Percentiles rank a stretch among this genome's conserved stretches.
Conservation (phyloP, 2,113 vertebrate species). For the Xenopus tropicalis region UCB_Xtro_10.0 CM004449.2:114236501-114237000, state of each 20-base stretch:
- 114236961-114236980: background rate
- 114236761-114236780: background rate
- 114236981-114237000: constrained; percentile 52
- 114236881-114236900: background rate
- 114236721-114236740: constrained; percentile 8
- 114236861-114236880: constrained; percentile 12
- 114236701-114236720: background rate
- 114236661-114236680: background rate
- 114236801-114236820: constrained; percentile 3
- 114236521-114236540: background rate
- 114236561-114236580: background rate
- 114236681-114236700: background rate
- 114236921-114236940: background rate
- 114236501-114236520: background rate
- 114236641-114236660: no score
- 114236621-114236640: background rate
- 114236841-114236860: constrained; percentile 45
- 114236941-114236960: background rate
- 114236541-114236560: background rate
- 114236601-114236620: background rate
- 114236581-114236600: background rate
- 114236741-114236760: background rate
- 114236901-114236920: background rate
- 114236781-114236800: background rate
- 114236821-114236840: constrained; percentile 45